Conservation (phyloP, 1,140 invertebrate genomes). For the Zophobas atratus region DNA sequence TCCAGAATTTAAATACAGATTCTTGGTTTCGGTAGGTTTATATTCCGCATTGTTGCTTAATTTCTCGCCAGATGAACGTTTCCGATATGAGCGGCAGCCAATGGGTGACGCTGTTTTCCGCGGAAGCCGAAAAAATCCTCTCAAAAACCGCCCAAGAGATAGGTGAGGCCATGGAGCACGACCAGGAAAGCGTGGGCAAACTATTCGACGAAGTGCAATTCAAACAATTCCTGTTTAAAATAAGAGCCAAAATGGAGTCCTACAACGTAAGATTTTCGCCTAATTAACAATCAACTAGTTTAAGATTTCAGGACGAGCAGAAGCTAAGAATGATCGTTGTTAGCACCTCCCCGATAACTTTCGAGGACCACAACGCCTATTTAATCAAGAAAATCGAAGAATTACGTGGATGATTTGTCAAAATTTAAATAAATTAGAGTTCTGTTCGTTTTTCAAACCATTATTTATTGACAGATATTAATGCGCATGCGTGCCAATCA, state of each 20-base stretch:
- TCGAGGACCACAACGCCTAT: conserved; percentile 80
- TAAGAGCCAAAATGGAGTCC: conserved; percentile 91
- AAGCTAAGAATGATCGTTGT: conserved; percentile 83
- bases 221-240: conserved; percentile 84
- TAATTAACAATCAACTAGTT: no score
- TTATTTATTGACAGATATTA: no score
- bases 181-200: conserved; percentile 74
- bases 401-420: conserved; percentile 21
- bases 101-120: conserved; percentile 93
- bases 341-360: conserved; percentile 80
- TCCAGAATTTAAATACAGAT: conserved; percentile 88
- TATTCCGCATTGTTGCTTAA: background rate
- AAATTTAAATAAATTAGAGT: no score
- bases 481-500: no score
- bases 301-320: conserved; percentile 80
- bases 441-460: no score
- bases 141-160: conserved; percentile 84
- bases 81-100: conserved; percentile 86
- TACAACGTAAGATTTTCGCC: conserved; percentile 81
- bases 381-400: conserved; percentile 69
- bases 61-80: conserved; percentile 76
- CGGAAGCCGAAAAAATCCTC: conserved; percentile 87
- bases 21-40: conserved; percentile 84
- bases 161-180: conserved; percentile 77
- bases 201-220: conserved; percentile 85